Evolutionary conservation across 2,888 invertebrate genomes (phyloP), one percentile per base, ranked within the genome.

Genomic region (Heliconius sara): DNA sequence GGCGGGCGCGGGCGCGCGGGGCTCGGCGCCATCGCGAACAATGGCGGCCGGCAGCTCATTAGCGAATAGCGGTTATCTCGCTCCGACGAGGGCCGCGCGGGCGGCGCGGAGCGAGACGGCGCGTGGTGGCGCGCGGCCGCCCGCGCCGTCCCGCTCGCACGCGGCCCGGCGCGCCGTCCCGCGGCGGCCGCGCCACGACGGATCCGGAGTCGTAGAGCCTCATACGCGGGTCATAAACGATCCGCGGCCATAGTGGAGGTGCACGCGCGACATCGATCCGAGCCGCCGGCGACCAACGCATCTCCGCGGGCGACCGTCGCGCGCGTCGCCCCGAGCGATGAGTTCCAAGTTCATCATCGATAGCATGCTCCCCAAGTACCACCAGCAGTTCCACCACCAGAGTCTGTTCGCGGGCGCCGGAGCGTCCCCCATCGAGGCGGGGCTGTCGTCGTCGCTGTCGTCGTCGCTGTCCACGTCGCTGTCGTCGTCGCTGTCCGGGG

Each of bases 261-360:
- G 95, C 95, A 95, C 95, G 95, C 95, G 95, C 94, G 95, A 94
- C 94, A 95, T 95, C 95, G 95, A 95, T 95, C 95, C 95, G 94
- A 94, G 93, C 93, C 93, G 93, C 93, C 94, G 94, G 94, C 93
- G 93, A 94, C 93, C 93, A 94, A 95, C 94, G 94, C 93, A 93
- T 94, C 92, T 94, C 93, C 93, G 93, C 93, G 93, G 93, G 94
- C 94, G 94, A 93, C 91, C 95, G 94, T 93, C 95, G 95, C 95
- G 95, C 93, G 93, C 93, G 93, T 93, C 93, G 93, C 92, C 92
- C 93, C 94, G 96, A 96, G 97, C 97, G 96, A 98, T 98, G 98
- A 98, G 97, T 97, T 98, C 98, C 96, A 98, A 98, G 97, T 98
- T 98, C 97, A 98, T 98, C 96, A 98, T 98, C 96, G 98, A 98